phyloP scores from a whole-genome alignment of 1,140 invertebrate genomes.

The Anastrepha ludens region DNA sequence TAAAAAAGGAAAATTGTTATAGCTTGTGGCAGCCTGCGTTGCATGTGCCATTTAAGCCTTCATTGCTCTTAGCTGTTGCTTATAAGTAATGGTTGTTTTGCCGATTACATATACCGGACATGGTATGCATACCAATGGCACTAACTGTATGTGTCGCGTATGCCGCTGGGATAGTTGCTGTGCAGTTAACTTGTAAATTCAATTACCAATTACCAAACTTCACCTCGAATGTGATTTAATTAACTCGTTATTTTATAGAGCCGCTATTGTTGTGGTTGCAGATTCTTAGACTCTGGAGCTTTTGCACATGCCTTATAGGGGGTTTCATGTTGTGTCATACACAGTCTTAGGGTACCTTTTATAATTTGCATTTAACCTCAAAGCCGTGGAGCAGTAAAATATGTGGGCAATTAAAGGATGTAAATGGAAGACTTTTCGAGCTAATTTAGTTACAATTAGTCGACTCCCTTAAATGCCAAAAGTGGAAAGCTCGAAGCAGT shows the following conservation, averaged over 20 bases:
- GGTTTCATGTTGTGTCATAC: too few species aligned
- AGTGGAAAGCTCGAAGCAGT: too few species aligned
- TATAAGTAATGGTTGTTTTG: background rate
- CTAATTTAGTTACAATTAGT: background rate
- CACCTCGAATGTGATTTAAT: conserved; percentile 35
- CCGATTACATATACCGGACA: background rate
- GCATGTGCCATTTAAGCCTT: conserved; percentile 19
- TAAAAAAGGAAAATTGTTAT: conserved; percentile 3
- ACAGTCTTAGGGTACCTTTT: too few species aligned
- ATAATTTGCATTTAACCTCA: too few species aligned
- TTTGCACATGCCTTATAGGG: too few species aligned
- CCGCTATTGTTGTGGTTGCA: background rate
- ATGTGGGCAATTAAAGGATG: too few species aligned
- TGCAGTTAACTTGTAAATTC: conserved; percentile 41
- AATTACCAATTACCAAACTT: conserved; percentile 44
- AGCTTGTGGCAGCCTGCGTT: background rate
- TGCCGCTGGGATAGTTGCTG: background rate
- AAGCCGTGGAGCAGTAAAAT: too few species aligned
- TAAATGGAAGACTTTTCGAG: background rate
- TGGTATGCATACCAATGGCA: conserved; percentile 11
- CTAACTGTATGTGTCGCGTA: background rate
- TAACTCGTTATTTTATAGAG: conserved; percentile 29
- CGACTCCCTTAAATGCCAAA: too few species aligned
- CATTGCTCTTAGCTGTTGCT: background rate
- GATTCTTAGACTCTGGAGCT: too few species aligned